Evolutionary conservation across 1,140 invertebrate genomes (phyloP), one percentile per base, ranked within the genome.

Genomic region (Pseudoatta argentina): DNA sequence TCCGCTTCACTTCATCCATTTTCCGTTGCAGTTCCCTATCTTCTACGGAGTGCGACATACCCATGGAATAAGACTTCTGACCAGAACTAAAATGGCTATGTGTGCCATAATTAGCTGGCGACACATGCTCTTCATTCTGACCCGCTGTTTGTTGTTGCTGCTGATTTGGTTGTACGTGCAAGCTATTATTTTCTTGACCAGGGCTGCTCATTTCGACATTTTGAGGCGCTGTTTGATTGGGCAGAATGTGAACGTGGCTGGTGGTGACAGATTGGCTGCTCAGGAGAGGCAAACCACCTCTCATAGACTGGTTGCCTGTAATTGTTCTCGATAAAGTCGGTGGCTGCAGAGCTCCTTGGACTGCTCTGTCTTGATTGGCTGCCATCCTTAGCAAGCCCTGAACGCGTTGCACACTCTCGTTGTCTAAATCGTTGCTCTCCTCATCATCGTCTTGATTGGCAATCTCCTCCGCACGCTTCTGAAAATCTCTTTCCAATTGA

Each of bases 401-500:
- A 51, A 96, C 94, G 34, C 95, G 93, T 71, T 95, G 95, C 0
- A 92, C 90, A 85, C 93, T 95, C 27, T 96, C 95, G 16, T 93
- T 92, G 7, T 95, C 94, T 12, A 95, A 48, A 59, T 95, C 94
- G 48, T 95, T 95, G 21, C 93, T 93, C 34, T 95, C 96, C 55
- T 97, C 97, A 27, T 98, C 97, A 66, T 98, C 98, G 89, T 98
- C 97, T 57, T 97, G 96, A 88, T 96, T 96, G 24, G 97, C 96
- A 55, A 96, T 95, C 93, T 98, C 97, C 92, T 97, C 97, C 4
- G 98, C 98, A 64, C 98, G 95, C 57, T 98, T 96, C 90, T 99
- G 98, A 93, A 99, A 99, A 93, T 99, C 98, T 86, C 97, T 96
- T 93, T 99, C 98, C 6, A 99, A 94, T 82, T 97, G 97, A 63